Base-by-base conservation (phyloP, 2,888 invertebrate genomes). In the Cyaniris semiargus region DNA sequence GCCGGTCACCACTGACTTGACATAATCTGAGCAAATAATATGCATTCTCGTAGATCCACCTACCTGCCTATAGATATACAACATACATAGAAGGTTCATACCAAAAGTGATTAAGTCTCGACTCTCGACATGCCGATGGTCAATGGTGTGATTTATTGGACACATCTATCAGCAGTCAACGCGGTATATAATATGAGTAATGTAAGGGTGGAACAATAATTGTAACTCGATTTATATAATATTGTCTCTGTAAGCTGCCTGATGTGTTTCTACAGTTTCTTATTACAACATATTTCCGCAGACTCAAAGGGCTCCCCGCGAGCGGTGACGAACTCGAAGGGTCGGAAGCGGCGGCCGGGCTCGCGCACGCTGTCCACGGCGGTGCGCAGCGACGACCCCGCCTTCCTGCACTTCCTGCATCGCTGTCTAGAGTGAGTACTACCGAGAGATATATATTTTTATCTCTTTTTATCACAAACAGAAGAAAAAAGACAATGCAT, bases 241-340 rank as follows among this genome's bases (percentile, higher is more conserved):
- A n/a, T n/a, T n/a, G n/a, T n/a, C 44, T 44, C 10, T 44, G 10
- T 72, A 38, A 5, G 7, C 18, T 15, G n/a, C n/a, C 27, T 21
- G 48, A 27, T 66, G 3, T 3, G 3, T 3, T n/a, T n/a, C 18
- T 3, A 58, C 58, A 18, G 21, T 2, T 58, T 44, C 58, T 8
- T 13, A 23, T 3, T 10, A 10, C 21, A n/a, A 10, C 8, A 10
- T 21, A 5, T 60, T 10, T 60, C 60, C 23, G n/a, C 91, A 97
- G 97, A 97, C 92, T 98, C 98, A 58, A 97, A 98, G 88, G 98
- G 98, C 82, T 96, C 96, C 82, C 98, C 98, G 3, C 96, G 98
- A 80, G 97, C 97, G 86, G 96, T 98, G 84, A 98, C 98, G 66
- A 99, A 99, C 90, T 98, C 98, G 80, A 98, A 98, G 90, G 98